A percentile compares a stretch with the other conserved stretches of the same genome.
Conservation (phyloP, 2,797 vertebrate species). For the Zenarchopterus dispar region DNA sequence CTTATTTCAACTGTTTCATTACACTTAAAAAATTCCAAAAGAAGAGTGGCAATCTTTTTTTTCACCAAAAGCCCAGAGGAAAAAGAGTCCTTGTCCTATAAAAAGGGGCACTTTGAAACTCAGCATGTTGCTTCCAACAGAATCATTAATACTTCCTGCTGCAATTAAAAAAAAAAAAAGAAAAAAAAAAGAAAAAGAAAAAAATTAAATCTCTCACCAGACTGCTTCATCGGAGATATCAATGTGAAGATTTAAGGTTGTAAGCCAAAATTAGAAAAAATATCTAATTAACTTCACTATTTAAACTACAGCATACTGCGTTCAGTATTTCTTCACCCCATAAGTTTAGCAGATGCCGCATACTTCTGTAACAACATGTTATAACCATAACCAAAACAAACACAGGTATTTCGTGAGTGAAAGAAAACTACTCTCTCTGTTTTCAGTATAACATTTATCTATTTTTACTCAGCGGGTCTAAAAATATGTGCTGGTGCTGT, state of each 20-base stretch:
- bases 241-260: constrained; percentile 15
- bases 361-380: background rate
- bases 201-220: constrained; percentile 35
- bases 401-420: constrained; percentile 3
- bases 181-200: constrained; percentile 1
- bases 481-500: constrained; percentile 43
- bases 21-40: constrained; percentile 66
- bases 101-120: constrained; percentile 84
- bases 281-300: background rate
- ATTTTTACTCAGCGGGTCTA: constrained; percentile 62
- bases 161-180: constrained; percentile 64
- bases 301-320: background rate
- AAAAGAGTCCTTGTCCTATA: constrained; percentile 87
- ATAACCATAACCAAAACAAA: constrained; percentile 8
- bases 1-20: constrained; percentile 70
- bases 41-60: constrained; percentile 79
- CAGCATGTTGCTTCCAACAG: constrained; percentile 75
- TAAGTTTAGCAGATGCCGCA: background rate
- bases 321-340: background rate
- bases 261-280: background rate
- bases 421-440: constrained; percentile 39
- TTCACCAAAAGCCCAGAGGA: constrained; percentile 82
- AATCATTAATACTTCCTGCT: constrained; percentile 74
- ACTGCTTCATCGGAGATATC: constrained; percentile 20
- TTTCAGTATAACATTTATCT: constrained; percentile 49